A percentile compares a stretch with the other conserved stretches of the same genome.
These are phyloP conservation scores for Drosophila sproati DNA, from an alignment of 1,140 invertebrate species.

Conservation along the genomic window DNA sequence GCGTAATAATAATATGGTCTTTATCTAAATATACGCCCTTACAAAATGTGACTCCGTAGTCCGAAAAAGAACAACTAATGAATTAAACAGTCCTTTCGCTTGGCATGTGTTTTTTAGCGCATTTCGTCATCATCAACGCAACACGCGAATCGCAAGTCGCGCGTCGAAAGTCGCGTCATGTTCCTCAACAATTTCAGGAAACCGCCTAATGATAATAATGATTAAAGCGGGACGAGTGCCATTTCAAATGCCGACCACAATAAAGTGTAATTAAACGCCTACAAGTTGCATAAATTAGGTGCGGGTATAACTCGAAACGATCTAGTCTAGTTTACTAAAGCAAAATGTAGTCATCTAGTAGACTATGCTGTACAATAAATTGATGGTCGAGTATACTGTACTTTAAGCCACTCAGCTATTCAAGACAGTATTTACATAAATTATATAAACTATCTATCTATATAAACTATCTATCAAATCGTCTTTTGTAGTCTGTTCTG, in stretches of 20 bases:
- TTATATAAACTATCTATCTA: too few relatives aligned
- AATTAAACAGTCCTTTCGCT: constrained; percentile 39
- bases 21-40: constrained; percentile 23
- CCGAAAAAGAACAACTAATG: constrained; percentile 40
- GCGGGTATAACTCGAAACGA: too few relatives aligned
- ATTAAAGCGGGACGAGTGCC: constrained; percentile 19
- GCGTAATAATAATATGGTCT: constrained; percentile 25
- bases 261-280: constrained; percentile 17
- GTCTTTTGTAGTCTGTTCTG: not conserved
- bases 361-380: too few relatives aligned
- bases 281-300: not conserved
- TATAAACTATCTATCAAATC: too few relatives aligned
- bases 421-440: too few relatives aligned
- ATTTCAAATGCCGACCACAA: not conserved
- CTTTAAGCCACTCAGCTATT: too few relatives aligned
- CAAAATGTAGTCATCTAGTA: too few relatives aligned
- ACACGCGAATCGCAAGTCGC: constrained; percentile 60
- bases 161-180: constrained; percentile 52
- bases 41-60: constrained; percentile 6
- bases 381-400: too few relatives aligned
- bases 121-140: constrained; percentile 54
- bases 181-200: constrained; percentile 9
- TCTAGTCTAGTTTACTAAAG: too few relatives aligned
- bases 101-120: constrained; percentile 26
- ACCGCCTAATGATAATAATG: constrained; percentile 50